phyloP scores from a whole-genome alignment of 2,113 vertebrate genomes.

The Galbula dea region DNA sequence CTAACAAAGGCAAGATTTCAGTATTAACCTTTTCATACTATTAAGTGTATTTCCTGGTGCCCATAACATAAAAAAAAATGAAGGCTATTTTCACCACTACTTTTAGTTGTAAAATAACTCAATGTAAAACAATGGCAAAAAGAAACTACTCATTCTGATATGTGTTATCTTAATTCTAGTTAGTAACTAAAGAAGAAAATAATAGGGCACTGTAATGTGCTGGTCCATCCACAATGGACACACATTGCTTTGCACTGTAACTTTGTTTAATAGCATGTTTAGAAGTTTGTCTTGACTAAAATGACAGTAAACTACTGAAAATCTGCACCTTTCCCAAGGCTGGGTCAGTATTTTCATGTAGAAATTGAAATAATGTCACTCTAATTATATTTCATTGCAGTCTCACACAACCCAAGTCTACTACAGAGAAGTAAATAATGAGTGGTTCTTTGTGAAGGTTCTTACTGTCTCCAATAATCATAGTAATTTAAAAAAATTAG shows the following conservation, averaged over 20 bases:
- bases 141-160: slow-evolving; percentile 12
- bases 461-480: neutral
- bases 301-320: neutral
- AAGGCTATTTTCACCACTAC: neutral
- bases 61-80: neutral
- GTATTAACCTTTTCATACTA: neutral
- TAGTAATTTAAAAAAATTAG: neutral
- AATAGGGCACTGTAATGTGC: neutral
- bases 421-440: neutral
- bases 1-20: neutral
- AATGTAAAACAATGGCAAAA: slow-evolving; percentile 15
- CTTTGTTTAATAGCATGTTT: neutral
- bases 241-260: neutral
- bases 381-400: neutral
- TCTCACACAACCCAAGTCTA: neutral
- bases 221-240: neutral
- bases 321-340: neutral
- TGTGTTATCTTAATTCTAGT: neutral
- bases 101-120: slow-evolving; percentile 1
- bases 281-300: neutral
- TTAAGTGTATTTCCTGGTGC: neutral
- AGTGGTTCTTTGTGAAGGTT: neutral
- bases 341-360: neutral
- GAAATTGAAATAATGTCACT: neutral
- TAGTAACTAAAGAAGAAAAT: neutral